Evolutionary conservation across 53 echinoderm and acorn worm species (phyloP), one percentile per base, ranked within the genome.

Genomic region (Paracentrotus lividus): DNA sequence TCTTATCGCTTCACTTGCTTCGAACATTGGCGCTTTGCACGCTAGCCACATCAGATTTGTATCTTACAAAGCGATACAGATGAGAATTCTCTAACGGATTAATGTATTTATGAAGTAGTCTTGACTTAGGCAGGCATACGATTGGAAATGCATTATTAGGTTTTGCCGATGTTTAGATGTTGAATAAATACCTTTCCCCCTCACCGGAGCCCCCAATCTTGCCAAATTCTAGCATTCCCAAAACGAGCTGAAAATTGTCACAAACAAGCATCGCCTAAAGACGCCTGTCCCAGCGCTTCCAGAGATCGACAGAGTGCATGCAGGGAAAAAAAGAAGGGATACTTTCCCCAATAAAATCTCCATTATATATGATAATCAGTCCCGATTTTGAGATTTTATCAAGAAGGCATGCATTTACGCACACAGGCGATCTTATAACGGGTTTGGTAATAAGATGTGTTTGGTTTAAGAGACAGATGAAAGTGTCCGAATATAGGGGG

Each of bases 331-430:
- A 90, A 91, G 33, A 34, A 53, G 76, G 54, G 91, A 91, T 49
- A 91, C 75, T 53, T 75, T 91, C 75, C 38, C 54, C 75, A 91
- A 91, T 91, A 91, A 91, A 91, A 69, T 91, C 76, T 76, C 91
- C 91, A 91, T 91, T 91, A 91, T 91, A 75, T 76, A 91, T 91
- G 91, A 52, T 75, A 91, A 76, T 91, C 91, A 91, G 91, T 12
- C 51, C 90, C 90, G 90, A 66, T 90, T 90, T 65, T 90, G 65
- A 90, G 90, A 90, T 90, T 90, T 90, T 66, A 90, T 90, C 90
- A 43, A 90, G 90, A 90, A 90, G 65, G 68, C 90, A 90, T 90
- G 65, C 67, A 88, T 88, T 88, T 65, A 90, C 90, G 90, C 90
- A 90, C 64, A 66, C 34, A 27, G 64, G 47, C 90, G 90, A 90